A percentile compares a stretch with the other conserved stretches of the same genome.
These are phyloP conservation scores for Telenomus remus DNA, from an alignment of 1,140 invertebrate genomes.

Conservation along the genomic window DNA sequence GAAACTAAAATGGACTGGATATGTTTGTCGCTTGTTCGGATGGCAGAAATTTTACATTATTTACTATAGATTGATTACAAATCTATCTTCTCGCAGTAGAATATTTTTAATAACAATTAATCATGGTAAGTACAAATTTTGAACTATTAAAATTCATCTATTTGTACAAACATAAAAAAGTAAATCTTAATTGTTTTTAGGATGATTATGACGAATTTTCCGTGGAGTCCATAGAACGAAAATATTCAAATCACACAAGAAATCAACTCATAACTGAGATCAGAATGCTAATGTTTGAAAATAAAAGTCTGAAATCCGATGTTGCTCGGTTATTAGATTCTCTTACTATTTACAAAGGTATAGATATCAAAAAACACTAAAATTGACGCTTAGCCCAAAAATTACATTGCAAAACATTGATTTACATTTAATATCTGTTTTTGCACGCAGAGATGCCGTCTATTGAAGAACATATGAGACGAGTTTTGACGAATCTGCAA, in stretches of 20 bases:
- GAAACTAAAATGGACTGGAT: too few relatives aligned
- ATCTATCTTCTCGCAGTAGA: too few relatives aligned
- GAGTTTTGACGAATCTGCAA: conserved; percentile 41
- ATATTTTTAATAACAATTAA: too few relatives aligned
- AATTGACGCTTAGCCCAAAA: too few relatives aligned
- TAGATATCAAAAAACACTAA: too few relatives aligned
- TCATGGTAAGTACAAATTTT: too few relatives aligned
- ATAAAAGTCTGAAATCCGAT: conserved; percentile 32
- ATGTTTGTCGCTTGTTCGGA: too few relatives aligned
- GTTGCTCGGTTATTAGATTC: conserved; percentile 28
- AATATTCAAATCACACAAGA: conserved; percentile 25
- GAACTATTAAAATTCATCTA: too few relatives aligned
- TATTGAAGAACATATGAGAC: conserved; percentile 43
- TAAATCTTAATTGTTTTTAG: conserved; percentile 12
- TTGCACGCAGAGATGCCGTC: conserved; percentile 44
- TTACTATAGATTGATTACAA: too few relatives aligned
- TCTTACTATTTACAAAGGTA: conserved; percentile 38
- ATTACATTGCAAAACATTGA: too few relatives aligned
- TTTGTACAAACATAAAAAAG: too few relatives aligned
- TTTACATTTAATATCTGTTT: conserved; percentile 6
- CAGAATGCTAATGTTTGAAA: conserved; percentile 35
- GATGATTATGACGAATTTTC: conserved; percentile 19
- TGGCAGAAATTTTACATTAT: too few relatives aligned
- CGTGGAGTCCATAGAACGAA: conserved; percentile 18
- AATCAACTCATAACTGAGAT: conserved; percentile 44